Conservation (phyloP, 1,140 invertebrate genomes). For the Ceratina australensis region DNA sequence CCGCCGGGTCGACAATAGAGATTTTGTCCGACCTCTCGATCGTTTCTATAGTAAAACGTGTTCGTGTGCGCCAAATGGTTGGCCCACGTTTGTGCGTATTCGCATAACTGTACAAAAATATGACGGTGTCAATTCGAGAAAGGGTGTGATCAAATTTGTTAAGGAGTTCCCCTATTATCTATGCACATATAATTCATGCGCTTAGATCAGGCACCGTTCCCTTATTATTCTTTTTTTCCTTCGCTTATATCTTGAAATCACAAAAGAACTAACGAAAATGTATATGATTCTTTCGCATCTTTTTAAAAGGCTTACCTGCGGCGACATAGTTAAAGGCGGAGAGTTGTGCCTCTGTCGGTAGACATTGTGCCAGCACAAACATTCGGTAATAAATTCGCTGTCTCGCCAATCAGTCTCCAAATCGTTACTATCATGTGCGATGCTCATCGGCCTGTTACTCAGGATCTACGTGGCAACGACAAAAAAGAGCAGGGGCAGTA, state of each 20-base stretch:
- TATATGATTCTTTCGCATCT: too few relatives aligned
- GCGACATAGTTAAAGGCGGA: conserved; percentile 85
- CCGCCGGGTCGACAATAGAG: conserved; percentile 86
- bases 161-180: too few relatives aligned
- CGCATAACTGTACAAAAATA: conserved; percentile 83
- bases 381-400: conserved; percentile 89
- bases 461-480: conserved; percentile 68
- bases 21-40: conserved; percentile 88
- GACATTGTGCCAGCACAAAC: conserved; percentile 89
- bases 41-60: conserved; percentile 87
- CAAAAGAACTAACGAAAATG: too few relatives aligned
- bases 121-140: too few relatives aligned
- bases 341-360: conserved; percentile 87
- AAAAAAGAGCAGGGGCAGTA: conserved; percentile 29
- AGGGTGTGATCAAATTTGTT: too few relatives aligned
- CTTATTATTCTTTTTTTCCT: not conserved
- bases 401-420: conserved; percentile 87
- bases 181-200: too few relatives aligned
- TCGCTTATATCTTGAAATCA: not conserved
- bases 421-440: conserved; percentile 85
- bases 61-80: conserved; percentile 90
- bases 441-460: conserved; percentile 82
- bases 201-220: too few relatives aligned
- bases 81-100: conserved; percentile 91
- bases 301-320: conserved; percentile 80